Conservation (phyloP, 2,888 invertebrate species). For the Torymus texanus region DNA sequence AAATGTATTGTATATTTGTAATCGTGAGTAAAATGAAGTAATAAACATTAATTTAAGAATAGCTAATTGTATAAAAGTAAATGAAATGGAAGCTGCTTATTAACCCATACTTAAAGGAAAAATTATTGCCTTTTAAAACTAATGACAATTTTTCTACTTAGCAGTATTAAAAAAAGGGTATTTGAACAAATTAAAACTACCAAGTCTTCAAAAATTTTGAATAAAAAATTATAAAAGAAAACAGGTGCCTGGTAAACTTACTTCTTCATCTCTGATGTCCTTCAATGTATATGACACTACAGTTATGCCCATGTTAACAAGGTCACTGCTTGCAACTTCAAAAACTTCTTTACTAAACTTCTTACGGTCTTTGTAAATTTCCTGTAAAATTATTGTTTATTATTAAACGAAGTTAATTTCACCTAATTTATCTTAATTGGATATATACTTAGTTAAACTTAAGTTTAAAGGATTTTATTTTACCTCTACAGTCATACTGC, state of each 20-base stretch:
- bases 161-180: slow-evolving; percentile 47
- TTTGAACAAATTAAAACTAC: slow-evolving; percentile 44
- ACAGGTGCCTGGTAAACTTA: slow-evolving; percentile 73
- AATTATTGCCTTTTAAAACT: slow-evolving; percentile 51
- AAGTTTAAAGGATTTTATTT: slow-evolving; percentile 8
- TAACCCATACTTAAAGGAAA: slow-evolving; percentile 55
- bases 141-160: slow-evolving; percentile 47
- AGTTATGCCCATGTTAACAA: slow-evolving; percentile 97
- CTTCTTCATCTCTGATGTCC: slow-evolving; percentile 96
- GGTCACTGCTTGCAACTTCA: slow-evolving; percentile 95
- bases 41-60: slow-evolving; percentile 34
- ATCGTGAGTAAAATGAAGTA: slow-evolving; percentile 53
- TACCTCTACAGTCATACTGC: slow-evolving; percentile 95
- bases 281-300: slow-evolving; percentile 96
- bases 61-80: slow-evolving; percentile 48
- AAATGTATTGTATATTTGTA: slow-evolving; percentile 60
- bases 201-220: slow-evolving; percentile 37
- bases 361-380: slow-evolving; percentile 96
- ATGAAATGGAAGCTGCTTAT: slow-evolving; percentile 37
- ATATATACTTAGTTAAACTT: not conserved
- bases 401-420: not conserved
- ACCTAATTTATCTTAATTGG: not conserved
- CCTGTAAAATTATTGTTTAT: slow-evolving; percentile 73
- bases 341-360: slow-evolving; percentile 97
- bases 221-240: slow-evolving; percentile 23